Evolutionary conservation across 2,888 invertebrate genomes (phyloP), one percentile per base, ranked within the genome.

Genomic region (Lapara coniferarum): DNA sequence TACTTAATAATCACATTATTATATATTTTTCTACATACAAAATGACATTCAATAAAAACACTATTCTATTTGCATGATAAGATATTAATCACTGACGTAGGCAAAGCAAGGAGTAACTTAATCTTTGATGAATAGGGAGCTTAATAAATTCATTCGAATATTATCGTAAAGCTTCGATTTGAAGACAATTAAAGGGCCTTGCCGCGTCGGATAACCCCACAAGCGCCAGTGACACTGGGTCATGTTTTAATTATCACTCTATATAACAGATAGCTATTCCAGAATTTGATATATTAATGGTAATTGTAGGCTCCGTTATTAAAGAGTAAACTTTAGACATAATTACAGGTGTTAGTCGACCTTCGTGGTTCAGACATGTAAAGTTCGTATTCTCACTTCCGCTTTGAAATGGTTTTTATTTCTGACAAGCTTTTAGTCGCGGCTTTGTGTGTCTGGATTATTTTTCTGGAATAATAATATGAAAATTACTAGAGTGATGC

Each of bases 161-260:
- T 80, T 82, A 84, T 83, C 78, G 80, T 80, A 80, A 79, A 78
- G 78, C 78, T 79, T 78, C 77, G 82, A 81, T 79, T 79, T 76
- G 75, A 83, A 81, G 76, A 82, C 84, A 88, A 87, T 85, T 86
- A 86, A 83, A 88, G 81, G 81, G 78, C 76, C 76, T 69, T 71
- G 72, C 80, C 81, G 80, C 81, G 72, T 76, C 77, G 81, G 81
- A 80, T 81, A 85, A 80, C 75, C 81, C 82, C 78, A 75, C 78
- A 73, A 72, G 73, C 76, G 80, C 82, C 80, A 81, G 85, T 84
- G 85, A 86, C 85, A 87, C 77, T 87, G 84, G 90, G 85, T 87
- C 85, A 87, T 85, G 80, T 83, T 84, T 88, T 88, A 88, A 89
- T 88, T 84, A 84, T 75, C 79, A 80, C 77, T 77, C 78, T 72